Evolutionary conservation across 1,140 invertebrate species (phyloP).

Genomic region (Drosophila kohkoa): DNA sequence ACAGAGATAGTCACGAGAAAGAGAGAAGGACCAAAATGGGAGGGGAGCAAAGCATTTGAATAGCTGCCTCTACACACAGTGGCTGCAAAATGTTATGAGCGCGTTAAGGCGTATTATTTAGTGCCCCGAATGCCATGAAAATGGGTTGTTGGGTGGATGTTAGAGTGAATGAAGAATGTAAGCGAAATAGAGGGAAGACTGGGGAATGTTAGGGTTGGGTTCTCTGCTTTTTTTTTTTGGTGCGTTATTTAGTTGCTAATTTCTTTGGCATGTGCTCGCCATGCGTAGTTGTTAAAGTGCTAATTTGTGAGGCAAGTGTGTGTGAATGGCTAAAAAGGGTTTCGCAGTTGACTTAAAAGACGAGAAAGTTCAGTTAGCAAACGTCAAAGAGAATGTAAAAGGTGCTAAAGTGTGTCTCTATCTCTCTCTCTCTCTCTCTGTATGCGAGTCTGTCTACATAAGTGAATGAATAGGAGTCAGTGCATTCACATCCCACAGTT

Average conservation of each 20-base stretch:
- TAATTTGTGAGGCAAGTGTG: conserved; percentile 39
- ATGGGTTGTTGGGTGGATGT: not conserved
- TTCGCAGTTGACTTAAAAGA: conserved; percentile 22
- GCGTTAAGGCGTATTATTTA: conserved; percentile 54
- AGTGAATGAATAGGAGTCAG: conserved; percentile 9
- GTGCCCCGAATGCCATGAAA: conserved; percentile 35
- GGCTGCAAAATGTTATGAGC: conserved; percentile 49
- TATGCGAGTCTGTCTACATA: not conserved
- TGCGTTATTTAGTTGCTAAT: conserved; percentile 43
- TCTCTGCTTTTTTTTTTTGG: conserved; percentile 10
- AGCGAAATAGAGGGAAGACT: not conserved
- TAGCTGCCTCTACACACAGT: conserved; percentile 41
- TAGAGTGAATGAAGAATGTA: not conserved
- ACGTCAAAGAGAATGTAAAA: conserved; percentile 39
- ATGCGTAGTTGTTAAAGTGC: conserved; percentile 45
- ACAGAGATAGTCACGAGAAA: not conserved
- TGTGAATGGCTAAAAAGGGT: conserved; percentile 18
- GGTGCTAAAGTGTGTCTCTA: conserved; percentile 21
- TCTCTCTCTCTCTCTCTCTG: too few species aligned
- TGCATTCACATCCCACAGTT: conserved; percentile 10
- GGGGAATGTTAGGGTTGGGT: not conserved
- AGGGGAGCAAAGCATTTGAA: conserved; percentile 21
- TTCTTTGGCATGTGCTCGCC: conserved; percentile 35
- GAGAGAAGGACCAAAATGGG: not conserved
- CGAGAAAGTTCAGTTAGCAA: conserved; percentile 45